Percentiles rank a stretch among this genome's conserved stretches.
Evolutionary conservation across 2,888 invertebrate genomes (phyloP).

Genomic region (Apotomis betuletana): DNA sequence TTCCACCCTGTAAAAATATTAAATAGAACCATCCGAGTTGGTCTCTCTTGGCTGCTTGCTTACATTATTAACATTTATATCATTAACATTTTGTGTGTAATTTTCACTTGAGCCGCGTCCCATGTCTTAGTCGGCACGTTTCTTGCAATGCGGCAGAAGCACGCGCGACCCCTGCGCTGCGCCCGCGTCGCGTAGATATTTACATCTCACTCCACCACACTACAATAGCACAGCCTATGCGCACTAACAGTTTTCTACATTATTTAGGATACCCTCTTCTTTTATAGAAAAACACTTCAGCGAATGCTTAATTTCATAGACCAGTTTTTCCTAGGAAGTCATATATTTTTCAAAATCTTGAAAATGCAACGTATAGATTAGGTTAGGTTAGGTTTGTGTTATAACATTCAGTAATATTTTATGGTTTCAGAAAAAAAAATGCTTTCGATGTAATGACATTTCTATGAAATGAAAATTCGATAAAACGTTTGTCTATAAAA

Average conservation of each 20-base stretch:
- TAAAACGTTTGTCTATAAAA: too few relatives aligned
- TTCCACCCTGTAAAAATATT: too few relatives aligned
- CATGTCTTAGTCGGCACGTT: slow-evolving; percentile 41
- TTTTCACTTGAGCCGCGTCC: slow-evolving; percentile 22
- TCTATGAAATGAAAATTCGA: too few relatives aligned
- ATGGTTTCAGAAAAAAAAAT: too few relatives aligned
- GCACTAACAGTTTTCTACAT: slow-evolving; percentile 2
- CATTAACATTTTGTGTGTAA: slow-evolving; percentile 18
- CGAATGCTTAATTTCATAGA: too few relatives aligned
- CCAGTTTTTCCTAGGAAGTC: too few relatives aligned
- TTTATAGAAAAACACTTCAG: too few relatives aligned
- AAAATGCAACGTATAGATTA: too few relatives aligned
- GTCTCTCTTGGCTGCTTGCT: neutral
- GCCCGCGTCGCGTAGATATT: slow-evolving; percentile 58
- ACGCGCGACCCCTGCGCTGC: slow-evolving; percentile 58
- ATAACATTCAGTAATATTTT: too few relatives aligned
- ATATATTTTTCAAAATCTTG: too few relatives aligned
- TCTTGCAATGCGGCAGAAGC: slow-evolving; percentile 59
- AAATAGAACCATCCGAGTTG: neutral
- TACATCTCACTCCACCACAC: slow-evolving; percentile 69
- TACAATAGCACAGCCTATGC: slow-evolving; percentile 47
- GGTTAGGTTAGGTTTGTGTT: too few relatives aligned
- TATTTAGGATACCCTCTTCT: neutral
- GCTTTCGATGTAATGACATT: too few relatives aligned
- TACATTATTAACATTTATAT: slow-evolving; percentile 1